Evolutionary conservation across 2,797 vertebrate genomes (phyloP), one percentile per base, ranked within the genome.

Genomic region (Sebastolobus alascanus): DNA sequence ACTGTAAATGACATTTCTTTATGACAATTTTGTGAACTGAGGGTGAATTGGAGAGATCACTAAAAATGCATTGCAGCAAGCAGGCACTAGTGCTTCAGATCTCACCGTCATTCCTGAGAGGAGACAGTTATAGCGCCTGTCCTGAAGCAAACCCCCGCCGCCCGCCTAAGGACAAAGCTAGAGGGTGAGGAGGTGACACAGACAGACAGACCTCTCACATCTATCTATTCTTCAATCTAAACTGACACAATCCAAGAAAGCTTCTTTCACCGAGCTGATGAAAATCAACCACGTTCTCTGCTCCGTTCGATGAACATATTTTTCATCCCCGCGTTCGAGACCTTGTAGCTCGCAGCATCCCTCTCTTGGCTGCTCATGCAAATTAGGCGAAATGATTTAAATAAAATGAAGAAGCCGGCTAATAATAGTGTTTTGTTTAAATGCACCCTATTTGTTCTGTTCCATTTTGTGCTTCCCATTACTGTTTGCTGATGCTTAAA

Each of bases 111-210:
- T 78, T 86, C 71, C 79, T 75, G 65, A 73, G 76, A 69, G 70
- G 55, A 88, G 75, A 87, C 83, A 3, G 43, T 87, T 77, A 82
- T 80, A 85, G 66, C 35, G 5, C 35, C 40, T 87, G 87, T 82
- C 80, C 87, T 90, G 58, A 83, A 75, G 40, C 79, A 87, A 89
- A 82, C 81, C 81, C 72, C 59, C 29, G 10, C 50, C 20, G 20
- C 31, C 22, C 29, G 33, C 38, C 31, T 38, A 83, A 80, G 65
- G 74, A 68, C 72, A 77, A 33, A 72, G 14, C 66, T 6, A 38
- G 65, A 74, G 35, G 31, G 55, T 72, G 59, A 79, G n/a, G 58
- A 33, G 63, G 69, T 64, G 64, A 79, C 25, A 79, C 35, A 70
- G 55, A 70, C 80, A 75, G 29, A 66, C 3, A 73, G 46, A 77